These are phyloP conservation scores for Callorhinus ursinus DNA, from an alignment of 2,113 vertebrate genomes.

Conservation along the genomic window DNA sequence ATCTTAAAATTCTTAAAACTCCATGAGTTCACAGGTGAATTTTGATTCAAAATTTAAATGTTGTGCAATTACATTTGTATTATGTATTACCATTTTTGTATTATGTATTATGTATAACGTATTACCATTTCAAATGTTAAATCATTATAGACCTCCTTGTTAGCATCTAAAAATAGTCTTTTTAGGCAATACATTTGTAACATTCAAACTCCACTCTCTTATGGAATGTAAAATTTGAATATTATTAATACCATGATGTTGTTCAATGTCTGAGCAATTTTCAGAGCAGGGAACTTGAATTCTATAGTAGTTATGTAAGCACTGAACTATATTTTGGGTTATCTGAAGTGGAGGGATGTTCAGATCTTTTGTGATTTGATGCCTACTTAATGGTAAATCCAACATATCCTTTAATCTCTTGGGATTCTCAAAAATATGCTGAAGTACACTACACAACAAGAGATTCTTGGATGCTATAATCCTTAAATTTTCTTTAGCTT, in stretches of 20 bases:
- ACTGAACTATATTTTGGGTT: background rate
- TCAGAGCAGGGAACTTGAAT: background rate
- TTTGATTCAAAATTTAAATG: conserved; percentile 19
- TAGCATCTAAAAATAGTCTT: background rate
- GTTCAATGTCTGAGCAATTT: background rate
- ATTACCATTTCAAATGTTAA: background rate
- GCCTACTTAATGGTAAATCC: background rate
- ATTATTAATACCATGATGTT: background rate
- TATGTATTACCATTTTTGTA: background rate
- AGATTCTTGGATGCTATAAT: background rate
- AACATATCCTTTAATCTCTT: background rate
- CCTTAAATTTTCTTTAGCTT: background rate
- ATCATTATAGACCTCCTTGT: background rate
- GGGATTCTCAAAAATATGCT: background rate
- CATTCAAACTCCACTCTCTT: background rate
- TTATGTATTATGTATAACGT: background rate
- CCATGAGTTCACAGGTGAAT: background rate
- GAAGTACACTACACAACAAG: background rate
- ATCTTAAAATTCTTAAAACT: conserved; percentile 2
- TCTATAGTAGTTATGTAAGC: background rate
- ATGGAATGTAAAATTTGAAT: background rate
- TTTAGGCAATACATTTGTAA: background rate
- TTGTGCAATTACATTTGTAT: background rate
- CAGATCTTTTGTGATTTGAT: background rate
- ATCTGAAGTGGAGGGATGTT: background rate